Conservation (phyloP, 2,113 vertebrate species). For the Aptenodytes forsteri region DNA sequence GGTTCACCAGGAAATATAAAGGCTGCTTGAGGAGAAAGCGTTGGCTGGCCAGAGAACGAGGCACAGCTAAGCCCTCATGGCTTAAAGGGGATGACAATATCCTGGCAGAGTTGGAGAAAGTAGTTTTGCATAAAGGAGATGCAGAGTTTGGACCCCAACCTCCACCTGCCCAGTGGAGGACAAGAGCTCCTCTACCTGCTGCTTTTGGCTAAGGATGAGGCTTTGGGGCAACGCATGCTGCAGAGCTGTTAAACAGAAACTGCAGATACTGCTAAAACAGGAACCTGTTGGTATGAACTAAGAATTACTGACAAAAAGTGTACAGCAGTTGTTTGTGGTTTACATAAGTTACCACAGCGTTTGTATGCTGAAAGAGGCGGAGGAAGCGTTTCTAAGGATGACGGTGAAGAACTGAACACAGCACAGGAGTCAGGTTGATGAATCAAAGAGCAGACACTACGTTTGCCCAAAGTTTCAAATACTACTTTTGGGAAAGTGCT, state of each 20-base stretch:
- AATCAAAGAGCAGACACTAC: background rate
- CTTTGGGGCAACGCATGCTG: accelerated
- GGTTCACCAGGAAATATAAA: background rate
- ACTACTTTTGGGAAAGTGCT: background rate
- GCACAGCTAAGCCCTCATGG: background rate
- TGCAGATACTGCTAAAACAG: background rate
- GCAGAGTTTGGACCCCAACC: background rate
- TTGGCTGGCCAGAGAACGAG: background rate
- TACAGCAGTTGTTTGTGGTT: background rate
- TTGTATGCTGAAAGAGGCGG: background rate
- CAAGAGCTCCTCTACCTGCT: background rate
- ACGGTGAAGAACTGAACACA: background rate
- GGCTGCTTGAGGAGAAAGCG: background rate
- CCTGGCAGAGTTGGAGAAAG: background rate
- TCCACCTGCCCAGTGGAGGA: background rate
- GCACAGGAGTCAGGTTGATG: background rate
- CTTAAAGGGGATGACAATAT: background rate
- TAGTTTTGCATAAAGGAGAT: background rate
- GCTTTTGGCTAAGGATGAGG: background rate
- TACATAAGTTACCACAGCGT: background rate
- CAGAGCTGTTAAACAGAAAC: background rate
- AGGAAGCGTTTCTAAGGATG: background rate
- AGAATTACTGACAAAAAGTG: background rate
- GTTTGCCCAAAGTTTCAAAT: background rate
- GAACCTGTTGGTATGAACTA: accelerated